These are phyloP conservation scores for Mya arenaria DNA, from an alignment of 1,140 invertebrate species.

Conservation along the genomic window DNA sequence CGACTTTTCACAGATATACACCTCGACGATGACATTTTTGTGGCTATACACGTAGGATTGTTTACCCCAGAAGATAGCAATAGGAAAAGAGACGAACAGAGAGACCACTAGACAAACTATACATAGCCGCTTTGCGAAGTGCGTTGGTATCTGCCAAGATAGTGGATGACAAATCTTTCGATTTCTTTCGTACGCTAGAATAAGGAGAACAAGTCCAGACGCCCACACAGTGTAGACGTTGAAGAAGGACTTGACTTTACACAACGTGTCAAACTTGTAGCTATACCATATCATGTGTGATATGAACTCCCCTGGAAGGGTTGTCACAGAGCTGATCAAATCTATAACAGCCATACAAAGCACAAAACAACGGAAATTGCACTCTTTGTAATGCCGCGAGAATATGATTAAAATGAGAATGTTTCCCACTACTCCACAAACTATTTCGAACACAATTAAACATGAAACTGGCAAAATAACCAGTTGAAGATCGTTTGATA, in stretches of 20 bases:
- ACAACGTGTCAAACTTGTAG: conserved; percentile 52
- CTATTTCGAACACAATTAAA: conserved; percentile 41
- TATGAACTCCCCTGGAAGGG: conserved; percentile 64
- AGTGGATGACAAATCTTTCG: conserved; percentile 63
- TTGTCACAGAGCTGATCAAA: conserved; percentile 59
- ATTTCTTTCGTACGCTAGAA: conserved; percentile 63
- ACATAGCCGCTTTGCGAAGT: not conserved
- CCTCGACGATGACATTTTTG: not conserved
- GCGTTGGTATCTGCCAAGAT: conserved; percentile 47
- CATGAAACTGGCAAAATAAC: conserved; percentile 52
- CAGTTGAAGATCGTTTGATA: conserved; percentile 33
- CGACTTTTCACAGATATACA: conserved; percentile 36
- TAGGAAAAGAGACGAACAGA: not conserved
- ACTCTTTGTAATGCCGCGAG: conserved; percentile 39
- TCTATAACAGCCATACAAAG: conserved; percentile 61
- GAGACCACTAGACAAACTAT: not conserved
- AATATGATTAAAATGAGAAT: conserved; percentile 61
- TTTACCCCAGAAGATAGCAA: conserved; percentile 17
- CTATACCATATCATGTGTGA: conserved; percentile 65
- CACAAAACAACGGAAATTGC: conserved; percentile 61
- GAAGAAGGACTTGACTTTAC: conserved; percentile 59
- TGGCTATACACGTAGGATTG: not conserved
- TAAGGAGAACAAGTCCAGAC: conserved; percentile 57
- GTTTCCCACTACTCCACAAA: conserved; percentile 59
- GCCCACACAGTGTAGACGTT: conserved; percentile 62